Evolutionary conservation across 2,797 vertebrate genomes (phyloP), one percentile per base, ranked within the genome.

Genomic region (Manis crassicaudata): DNA sequence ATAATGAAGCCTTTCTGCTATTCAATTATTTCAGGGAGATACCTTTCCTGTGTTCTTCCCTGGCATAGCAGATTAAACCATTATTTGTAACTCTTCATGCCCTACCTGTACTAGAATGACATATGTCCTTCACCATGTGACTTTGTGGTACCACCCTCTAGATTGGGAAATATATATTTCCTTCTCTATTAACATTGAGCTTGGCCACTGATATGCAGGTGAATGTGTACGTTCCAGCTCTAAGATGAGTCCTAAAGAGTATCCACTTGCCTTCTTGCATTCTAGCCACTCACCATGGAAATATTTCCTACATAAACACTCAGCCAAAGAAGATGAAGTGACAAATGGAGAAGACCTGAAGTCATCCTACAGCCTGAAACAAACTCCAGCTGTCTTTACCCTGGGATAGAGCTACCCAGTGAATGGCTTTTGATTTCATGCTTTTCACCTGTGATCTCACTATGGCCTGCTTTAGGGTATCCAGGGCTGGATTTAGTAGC

Each of bases 11-110:
- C 6, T 84, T 90, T 63, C 32, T n/a, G 86, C 27, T 82, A 43
- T 80, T 91, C 18, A 35, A 65, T 50, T 20, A 65, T 92, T 97
- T 92, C 73, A 83, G 63, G 72, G 60, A 93, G 32, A 95, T 54
- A 79, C 29, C 75, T 37, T 81, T 52, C 7, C 63, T 76, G 25
- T 52, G n/a, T 40, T 75, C 17, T 76, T 76, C 54, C 50, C 29
- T 90, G 37, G 17, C n/a, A 16, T 85, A 54, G 17, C 65, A 90
- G 16, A 67, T 16, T 68, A 85, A 82, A 29, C 87, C 8, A 46
- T 75, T 73, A 37, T 52, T 90, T 58, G 80, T 40, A 60, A 40
- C 6, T 56, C 3, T 46, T 37, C 11, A 20, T 67, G 27, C 1
- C 7, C 62, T 92, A 80, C 32, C 16, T 46, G 6, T 32, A 40